A percentile compares a stretch with the other conserved stretches of the same genome.
These are phyloP conservation scores for Dolichopus griseipennis DNA, from an alignment of 2,888 invertebrate species.

Conservation along the genomic window DNA sequence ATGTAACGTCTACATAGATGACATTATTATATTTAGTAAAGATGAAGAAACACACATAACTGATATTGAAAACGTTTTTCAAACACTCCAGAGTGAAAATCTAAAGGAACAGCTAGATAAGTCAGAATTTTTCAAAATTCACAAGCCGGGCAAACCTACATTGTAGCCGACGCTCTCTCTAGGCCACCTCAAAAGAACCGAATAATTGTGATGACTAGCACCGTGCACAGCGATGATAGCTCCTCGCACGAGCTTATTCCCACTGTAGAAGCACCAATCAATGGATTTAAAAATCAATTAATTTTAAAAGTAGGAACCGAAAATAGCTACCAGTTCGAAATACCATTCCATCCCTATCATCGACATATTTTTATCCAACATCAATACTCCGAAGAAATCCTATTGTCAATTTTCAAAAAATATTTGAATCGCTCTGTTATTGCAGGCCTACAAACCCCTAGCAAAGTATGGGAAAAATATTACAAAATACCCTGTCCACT, in stretches of 20 bases:
- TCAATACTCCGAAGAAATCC: background rate
- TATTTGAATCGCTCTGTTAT: constrained; percentile 16
- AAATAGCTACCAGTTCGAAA: background rate
- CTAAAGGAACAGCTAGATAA: constrained; percentile 17
- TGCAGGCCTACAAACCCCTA: constrained; percentile 17
- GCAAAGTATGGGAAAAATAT: constrained; percentile 11
- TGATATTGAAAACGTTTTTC: constrained; percentile 16
- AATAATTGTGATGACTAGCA: constrained; percentile 11
- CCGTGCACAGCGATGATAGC: constrained; percentile 12
- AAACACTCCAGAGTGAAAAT: constrained; percentile 13
- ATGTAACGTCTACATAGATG: constrained; percentile 21
- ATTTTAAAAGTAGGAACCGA: constrained; percentile 9
- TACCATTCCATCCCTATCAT: constrained; percentile 12
- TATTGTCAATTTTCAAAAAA: constrained; percentile 8
- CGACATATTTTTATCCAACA: background rate
- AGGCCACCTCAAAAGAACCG: constrained; percentile 16
- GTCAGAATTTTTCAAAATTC: constrained; percentile 14
- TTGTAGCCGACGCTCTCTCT: constrained; percentile 18
- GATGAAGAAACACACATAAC: constrained; percentile 16
- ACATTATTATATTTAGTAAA: constrained; percentile 19
- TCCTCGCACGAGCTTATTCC: constrained; percentile 16
- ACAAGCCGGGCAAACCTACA: constrained; percentile 19
- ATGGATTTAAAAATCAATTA: constrained; percentile 22
- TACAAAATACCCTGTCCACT: constrained; percentile 9
- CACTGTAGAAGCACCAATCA: constrained; percentile 17